Conservation (phyloP, 2,113 vertebrate genomes). For the Oreochromis aureus region DNA sequence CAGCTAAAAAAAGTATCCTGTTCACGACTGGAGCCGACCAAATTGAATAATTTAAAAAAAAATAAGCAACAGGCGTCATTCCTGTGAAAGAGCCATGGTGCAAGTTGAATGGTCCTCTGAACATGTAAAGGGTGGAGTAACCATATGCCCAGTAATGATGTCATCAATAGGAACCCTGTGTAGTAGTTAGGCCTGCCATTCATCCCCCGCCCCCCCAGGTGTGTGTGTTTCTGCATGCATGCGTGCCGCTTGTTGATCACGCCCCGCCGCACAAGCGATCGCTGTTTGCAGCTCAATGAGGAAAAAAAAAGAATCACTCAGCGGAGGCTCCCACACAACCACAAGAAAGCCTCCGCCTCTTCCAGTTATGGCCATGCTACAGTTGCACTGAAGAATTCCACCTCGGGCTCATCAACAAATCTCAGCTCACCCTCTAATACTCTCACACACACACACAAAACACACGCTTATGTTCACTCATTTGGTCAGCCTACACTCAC, state of each 20-base stretch:
- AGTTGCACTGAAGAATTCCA: slow-evolving; percentile 30
- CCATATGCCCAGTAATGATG: slow-evolving; percentile 64
- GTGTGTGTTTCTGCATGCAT: slow-evolving; percentile 20
- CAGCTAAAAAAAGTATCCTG: slow-evolving; percentile 11
- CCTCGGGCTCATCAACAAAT: slow-evolving; percentile 15
- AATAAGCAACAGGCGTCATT: slow-evolving; percentile 48
- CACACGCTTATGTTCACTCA: slow-evolving; percentile 34
- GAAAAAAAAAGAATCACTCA: background rate
- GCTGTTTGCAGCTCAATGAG: slow-evolving; percentile 43
- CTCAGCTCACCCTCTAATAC: slow-evolving; percentile 28
- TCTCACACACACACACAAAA: slow-evolving; percentile 25
- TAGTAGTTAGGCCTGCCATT: slow-evolving; percentile 59
- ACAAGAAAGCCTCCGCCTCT: slow-evolving; percentile 11
- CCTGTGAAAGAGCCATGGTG: slow-evolving; percentile 47
- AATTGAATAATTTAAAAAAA: slow-evolving; percentile 48
- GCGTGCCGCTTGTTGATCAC: slow-evolving; percentile 10
- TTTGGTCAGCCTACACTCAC: slow-evolving; percentile 38
- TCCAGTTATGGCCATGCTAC: slow-evolving; percentile 27
- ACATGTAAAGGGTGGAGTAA: slow-evolving; percentile 62
- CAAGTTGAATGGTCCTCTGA: slow-evolving; percentile 49
- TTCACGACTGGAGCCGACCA: background rate
- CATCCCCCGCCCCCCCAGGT: slow-evolving; percentile 13
- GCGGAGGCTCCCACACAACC: background rate
- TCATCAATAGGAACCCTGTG: slow-evolving; percentile 75
- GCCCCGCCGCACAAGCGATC: slow-evolving; percentile 6